These are phyloP conservation scores for Drosophila borealis DNA, from an alignment of 2,888 invertebrate species.

Conservation along the genomic window DNA sequence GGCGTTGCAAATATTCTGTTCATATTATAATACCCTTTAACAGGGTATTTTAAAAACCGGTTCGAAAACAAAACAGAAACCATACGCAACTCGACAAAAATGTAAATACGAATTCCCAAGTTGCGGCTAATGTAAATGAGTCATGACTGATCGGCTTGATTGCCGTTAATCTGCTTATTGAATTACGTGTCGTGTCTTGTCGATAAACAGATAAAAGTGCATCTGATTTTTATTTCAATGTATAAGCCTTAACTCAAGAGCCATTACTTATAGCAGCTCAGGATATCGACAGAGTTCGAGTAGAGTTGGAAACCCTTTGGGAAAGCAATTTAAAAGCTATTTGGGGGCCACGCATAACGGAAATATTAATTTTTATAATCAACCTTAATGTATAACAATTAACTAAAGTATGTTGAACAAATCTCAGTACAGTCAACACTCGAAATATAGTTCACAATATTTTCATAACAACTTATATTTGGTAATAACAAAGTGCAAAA, in stretches of 20 bases:
- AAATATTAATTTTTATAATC: neutral
- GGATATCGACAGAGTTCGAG: neutral
- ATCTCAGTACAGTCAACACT: too few species aligned
- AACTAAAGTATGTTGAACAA: too few species aligned
- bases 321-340: neutral
- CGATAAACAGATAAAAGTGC: conserved; percentile 26
- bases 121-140: conserved; percentile 34
- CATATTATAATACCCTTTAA: neutral
- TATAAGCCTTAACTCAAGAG: conserved; percentile 20
- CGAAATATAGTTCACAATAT: too few species aligned
- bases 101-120: conserved; percentile 27
- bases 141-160: conserved; percentile 28
- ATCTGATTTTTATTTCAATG: conserved; percentile 3
- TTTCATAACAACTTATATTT: too few species aligned
- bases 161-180: conserved; percentile 29
- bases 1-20: neutral
- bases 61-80: conserved; percentile 28
- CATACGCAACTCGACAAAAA: conserved; percentile 15
- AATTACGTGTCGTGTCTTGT: conserved; percentile 26
- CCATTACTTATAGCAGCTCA: neutral
- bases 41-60: conserved; percentile 13
- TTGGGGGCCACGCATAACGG: neutral
- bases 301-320: neutral
- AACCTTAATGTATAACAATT: neutral
- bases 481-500: too few species aligned